Evolutionary conservation across 2,888 invertebrate species (phyloP).

Genomic region (Ochlodes sylvanus): DNA sequence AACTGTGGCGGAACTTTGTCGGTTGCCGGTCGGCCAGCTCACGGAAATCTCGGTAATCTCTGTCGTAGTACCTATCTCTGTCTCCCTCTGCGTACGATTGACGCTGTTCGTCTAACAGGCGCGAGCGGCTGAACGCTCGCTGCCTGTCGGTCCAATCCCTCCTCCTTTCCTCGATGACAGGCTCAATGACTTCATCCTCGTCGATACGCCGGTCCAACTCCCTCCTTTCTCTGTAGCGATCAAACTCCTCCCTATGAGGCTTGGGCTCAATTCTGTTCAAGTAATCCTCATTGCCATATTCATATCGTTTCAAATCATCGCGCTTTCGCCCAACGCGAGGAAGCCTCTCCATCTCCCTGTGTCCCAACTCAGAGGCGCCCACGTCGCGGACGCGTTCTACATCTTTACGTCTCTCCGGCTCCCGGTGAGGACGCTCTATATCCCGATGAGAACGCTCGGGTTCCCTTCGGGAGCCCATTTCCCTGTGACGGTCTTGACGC

Average conservation of each 20-base stretch:
- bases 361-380: slow-evolving; percentile 59
- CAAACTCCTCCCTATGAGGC: slow-evolving; percentile 70
- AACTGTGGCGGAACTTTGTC: slow-evolving; percentile 86
- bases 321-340: slow-evolving; percentile 77
- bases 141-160: slow-evolving; percentile 77
- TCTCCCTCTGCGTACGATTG: slow-evolving; percentile 76
- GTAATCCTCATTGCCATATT: slow-evolving; percentile 77
- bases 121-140: slow-evolving; percentile 78
- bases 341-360: slow-evolving; percentile 74
- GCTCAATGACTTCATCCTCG: slow-evolving; percentile 78
- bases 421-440: slow-evolving; percentile 52
- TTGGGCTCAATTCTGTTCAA: slow-evolving; percentile 73
- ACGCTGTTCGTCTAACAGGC: slow-evolving; percentile 75
- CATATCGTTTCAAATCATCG: slow-evolving; percentile 74
- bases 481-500: slow-evolving; percentile 77
- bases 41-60: slow-evolving; percentile 75
- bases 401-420: slow-evolving; percentile 65
- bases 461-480: slow-evolving; percentile 74
- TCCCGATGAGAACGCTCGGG: slow-evolving; percentile 77
- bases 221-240: slow-evolving; percentile 72
- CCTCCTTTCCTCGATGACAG: slow-evolving; percentile 73
- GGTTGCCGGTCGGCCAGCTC: slow-evolving; percentile 72
- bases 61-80: slow-evolving; percentile 73
- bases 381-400: slow-evolving; percentile 65
- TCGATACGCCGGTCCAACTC: slow-evolving; percentile 77